Base-by-base conservation (phyloP, 2,113 vertebrate species). In the Cyanistes caeruleus region DNA sequence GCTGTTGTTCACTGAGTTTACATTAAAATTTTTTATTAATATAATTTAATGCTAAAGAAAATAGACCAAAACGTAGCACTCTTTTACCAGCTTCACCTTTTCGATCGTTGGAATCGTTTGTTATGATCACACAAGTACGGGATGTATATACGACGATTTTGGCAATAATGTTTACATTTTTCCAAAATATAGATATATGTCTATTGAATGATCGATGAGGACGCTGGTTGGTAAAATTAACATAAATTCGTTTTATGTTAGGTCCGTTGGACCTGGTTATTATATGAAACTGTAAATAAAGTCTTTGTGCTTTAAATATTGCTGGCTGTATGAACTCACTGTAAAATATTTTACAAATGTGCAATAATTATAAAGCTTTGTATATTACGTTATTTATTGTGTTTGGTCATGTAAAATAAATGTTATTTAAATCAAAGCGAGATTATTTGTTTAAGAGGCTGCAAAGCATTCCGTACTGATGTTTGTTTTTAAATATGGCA, bases 361-460 rank as follows among this genome's bases (percentile, higher is more conserved):
- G 99, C 99, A 99, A 99, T 99, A 99, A 98, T 98, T 98, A 98
- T 98, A 99, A 98, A 98, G 98, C 98, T 98, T 98, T 98, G 99
- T 99, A 99, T 99, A 99, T 99, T 99, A 98, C 98, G 98, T 99
- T 99, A 99, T 99, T 99, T 99, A 99, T 99, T 99, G 99, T 99
- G 99, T 99, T 99, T 99, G 99, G 99, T 99, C 99, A 99, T 99
- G 99, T 98, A 98, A 99, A 99, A 99, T 99, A 99, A 99, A 99
- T 98, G 98, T 98, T 98, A 98, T 99, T 99, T 98, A 99, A 99
- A 99, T 98, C 97, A 97, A 97, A 97, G 92, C 67, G 90, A 97
- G 96, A 89, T 96, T 98, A 98, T 98, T 98, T 98, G 97, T 97
- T 97, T 97, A 97, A 98, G 94, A 97, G 91, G 95, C 97, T 98